These are phyloP conservation scores for Gallinago stenura DNA, from an alignment of 2,797 vertebrate species.

Conservation along the genomic window DNA sequence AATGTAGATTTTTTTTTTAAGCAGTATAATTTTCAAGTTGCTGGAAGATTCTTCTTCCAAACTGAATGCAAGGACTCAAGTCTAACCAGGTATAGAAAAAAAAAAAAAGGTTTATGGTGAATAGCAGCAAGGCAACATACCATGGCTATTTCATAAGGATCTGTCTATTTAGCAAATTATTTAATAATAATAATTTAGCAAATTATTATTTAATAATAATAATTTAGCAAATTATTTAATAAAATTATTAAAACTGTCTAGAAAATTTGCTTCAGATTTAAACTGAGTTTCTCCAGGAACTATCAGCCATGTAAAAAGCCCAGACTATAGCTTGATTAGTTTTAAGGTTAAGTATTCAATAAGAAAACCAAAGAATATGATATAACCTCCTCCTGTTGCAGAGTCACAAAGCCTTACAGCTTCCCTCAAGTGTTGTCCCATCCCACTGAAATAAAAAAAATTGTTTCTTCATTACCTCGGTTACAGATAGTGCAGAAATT, in stretches of 20 bases:
- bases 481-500: conserved; percentile 99
- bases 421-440: not conserved
- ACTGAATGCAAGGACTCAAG: not conserved
- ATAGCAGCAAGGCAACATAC: not conserved
- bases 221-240: not conserved
- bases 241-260: not conserved
- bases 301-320: not conserved
- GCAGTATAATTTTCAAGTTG: not conserved
- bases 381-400: conserved; percentile 30
- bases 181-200: no score
- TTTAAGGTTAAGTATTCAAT: not conserved
- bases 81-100: not conserved
- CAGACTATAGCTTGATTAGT: not conserved
- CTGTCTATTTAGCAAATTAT: not conserved
- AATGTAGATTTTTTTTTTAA: not conserved
- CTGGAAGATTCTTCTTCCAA: conserved; percentile 4
- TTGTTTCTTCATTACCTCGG: conserved; percentile 88
- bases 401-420: not conserved
- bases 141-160: not conserved
- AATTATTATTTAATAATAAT: no score
- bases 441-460: not conserved
- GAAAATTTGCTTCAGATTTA: not conserved
- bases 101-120: not conserved
- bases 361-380: not conserved
- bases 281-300: not conserved